Evolutionary conservation across 1,140 invertebrate genomes (phyloP), one percentile per base, ranked within the genome.

Genomic region (Heterodera schachtii): DNA sequence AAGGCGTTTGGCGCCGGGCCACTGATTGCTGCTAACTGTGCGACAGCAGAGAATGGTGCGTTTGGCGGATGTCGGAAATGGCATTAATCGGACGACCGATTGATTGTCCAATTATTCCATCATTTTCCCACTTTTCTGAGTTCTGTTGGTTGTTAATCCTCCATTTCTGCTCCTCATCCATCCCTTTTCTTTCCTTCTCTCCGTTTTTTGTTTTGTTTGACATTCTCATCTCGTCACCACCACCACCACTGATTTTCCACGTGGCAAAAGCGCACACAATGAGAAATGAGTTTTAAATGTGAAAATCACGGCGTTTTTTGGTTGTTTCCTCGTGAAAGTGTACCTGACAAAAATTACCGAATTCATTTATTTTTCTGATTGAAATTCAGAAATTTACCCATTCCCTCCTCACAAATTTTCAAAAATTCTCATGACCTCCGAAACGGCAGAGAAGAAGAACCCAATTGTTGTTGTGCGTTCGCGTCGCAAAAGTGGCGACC

Each of bases 371-470:
- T 43, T 3, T 47, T 74, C 8, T 74, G n/a, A 41, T 7, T 74
- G 49, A 52, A 52, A 52, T 57, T 31, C 49, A n/a, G 44, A 49
- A 31, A n/a, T 73, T 19, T 31, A 73, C 5, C 4, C 71, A 1
- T 3, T 46, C 19, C 31, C 31, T 49, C 4, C 9, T 6, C 4
- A 21, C 31, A 49, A 31, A 74, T 31, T 43, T 74, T 49, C 44
- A 7, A 43, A 64, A 74, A 3, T 74, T 11, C 47, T n/a, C 64
- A 81, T 81, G 80, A 81, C 80, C n/a, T 81, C 80, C 9, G 80
- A 81, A 70, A 81, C 80, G n/a, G 67, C 74, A 11, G 80, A 81
- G 60, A 81, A 80, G 69, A 60, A 81, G 47, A 41, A 64, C 21
- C 41, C 21, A 5, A 49, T 81, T 19, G 57, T 81, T 67, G 75